Percentiles rank a stretch among this genome's conserved stretches.
Conservation (phyloP, 1,140 invertebrate species). For the Drosophila aff. region DNA sequence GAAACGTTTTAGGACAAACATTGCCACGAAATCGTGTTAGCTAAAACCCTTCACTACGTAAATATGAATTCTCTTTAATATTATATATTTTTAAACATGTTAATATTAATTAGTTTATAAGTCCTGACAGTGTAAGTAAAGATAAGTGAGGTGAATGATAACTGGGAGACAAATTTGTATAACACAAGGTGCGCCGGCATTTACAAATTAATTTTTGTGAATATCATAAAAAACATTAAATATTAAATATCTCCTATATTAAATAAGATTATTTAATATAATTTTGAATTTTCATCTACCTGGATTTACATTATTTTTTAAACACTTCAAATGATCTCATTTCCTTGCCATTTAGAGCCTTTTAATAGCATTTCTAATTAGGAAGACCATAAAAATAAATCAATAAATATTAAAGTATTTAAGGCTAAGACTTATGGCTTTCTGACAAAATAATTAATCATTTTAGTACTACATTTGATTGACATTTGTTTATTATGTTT, state of each 20-base stretch:
- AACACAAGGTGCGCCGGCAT: not conserved
- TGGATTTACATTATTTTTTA: not conserved
- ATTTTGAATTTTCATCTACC: too few relatives aligned
- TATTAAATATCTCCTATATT: not conserved
- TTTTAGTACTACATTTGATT: not conserved
- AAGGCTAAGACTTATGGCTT: not conserved
- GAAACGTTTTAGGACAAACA: too few relatives aligned
- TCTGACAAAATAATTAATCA: not conserved
- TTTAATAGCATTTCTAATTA: not conserved
- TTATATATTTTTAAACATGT: not conserved
- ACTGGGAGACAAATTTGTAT: not conserved
- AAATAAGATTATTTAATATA: not conserved
- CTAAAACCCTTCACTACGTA: not conserved
- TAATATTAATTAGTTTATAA: not conserved
- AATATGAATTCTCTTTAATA: too few relatives aligned
- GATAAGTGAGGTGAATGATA: not conserved
- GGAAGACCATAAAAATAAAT: not conserved
- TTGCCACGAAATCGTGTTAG: too few relatives aligned
- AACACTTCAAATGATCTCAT: not conserved
- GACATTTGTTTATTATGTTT: not conserved
- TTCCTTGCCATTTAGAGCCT: not conserved
- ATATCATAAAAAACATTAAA: not conserved
- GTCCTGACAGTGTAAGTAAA: too few relatives aligned
- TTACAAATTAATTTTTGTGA: too few relatives aligned
- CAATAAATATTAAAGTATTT: too few relatives aligned